phyloP scores from a whole-genome alignment of 2,113 vertebrate species.

The Machaerirhynchus nigripectus region DNA sequence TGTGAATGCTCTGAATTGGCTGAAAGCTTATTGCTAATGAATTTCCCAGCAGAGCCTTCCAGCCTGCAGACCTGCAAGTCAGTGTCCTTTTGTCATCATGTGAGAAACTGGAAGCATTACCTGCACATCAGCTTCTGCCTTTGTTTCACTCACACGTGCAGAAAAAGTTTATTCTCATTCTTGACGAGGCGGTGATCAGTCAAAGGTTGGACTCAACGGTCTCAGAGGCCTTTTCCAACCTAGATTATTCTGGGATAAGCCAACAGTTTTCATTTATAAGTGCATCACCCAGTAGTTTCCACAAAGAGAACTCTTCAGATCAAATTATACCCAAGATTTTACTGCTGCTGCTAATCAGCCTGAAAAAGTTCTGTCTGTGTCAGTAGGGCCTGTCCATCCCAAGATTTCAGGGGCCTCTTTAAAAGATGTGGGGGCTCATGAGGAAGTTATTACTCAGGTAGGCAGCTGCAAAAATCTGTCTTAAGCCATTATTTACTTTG shows the following conservation, averaged over 20 bases:
- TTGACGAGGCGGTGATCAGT: background rate
- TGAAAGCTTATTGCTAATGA: background rate
- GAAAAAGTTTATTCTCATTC: background rate
- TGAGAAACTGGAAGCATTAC: background rate
- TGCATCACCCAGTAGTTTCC: background rate
- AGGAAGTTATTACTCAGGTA: background rate
- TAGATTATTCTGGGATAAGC: background rate
- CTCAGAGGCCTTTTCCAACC: background rate
- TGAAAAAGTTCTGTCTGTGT: background rate
- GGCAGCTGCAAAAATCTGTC: background rate
- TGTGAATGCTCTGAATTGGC: background rate
- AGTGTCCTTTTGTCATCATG: rapidly evolving
- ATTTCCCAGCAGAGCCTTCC: background rate
- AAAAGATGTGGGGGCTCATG: background rate
- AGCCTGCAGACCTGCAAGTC: background rate
- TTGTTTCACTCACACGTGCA: background rate
- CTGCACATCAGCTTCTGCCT: background rate
- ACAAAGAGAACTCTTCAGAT: background rate
- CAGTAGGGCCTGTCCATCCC: background rate
- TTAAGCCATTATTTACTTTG: background rate
- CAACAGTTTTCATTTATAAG: background rate
- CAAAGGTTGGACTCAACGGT: background rate
- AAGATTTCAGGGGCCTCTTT: background rate
- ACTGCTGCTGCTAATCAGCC: background rate
- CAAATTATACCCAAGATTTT: background rate